Base-by-base conservation (phyloP, 2,113 vertebrate genomes). In the Mormyrus iriodes region DNA sequence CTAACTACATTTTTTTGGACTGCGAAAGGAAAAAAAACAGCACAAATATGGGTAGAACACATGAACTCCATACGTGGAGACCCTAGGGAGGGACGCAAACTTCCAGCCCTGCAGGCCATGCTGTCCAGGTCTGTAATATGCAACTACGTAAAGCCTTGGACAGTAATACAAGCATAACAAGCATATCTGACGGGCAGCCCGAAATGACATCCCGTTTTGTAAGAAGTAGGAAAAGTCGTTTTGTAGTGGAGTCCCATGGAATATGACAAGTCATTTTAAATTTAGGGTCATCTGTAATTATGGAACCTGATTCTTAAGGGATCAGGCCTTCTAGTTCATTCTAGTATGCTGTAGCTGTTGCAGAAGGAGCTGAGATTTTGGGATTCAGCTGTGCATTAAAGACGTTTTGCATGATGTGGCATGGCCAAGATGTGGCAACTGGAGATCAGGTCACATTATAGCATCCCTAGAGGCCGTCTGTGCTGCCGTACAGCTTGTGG, bases 211-310 rank as follows among this genome's bases (percentile, higher is more conserved):
- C 42, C 17, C 6, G 15, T 42, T 42, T 27, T 82, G 35, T 39
- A 82, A 86, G 84, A 53, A 84, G 39, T 84, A 12, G 1, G 19
- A 48, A 84, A 84, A 86, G 84, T 86, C 1, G 53, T 48, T 86
- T 86, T 52, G n/a, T 31, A 48, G 27, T 52, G 12, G 49, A 52
- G 15, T 2, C 84, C 84, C 7, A 15, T 86, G 49, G 84, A 48
- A 52, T 27, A 86, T 86, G 49, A 86, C 49, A 31, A 49, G 46
- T 51, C 4, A 24, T 86, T 52, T 86, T 52, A 49, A 51, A 49
- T 49, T 86, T 86, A n/a, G 82, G 82, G 24, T 52, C 84, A 31
- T 53, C 48, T 86, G 84, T 52, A 86, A 53, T 86, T 86, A 86
- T n/a, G 24, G 84, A 49, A 15, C 24, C 13, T 35, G 84, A 49